A percentile compares a stretch with the other conserved stretches of the same genome.
Evolutionary conservation across 2,797 vertebrate species (phyloP).

Genomic region (Jordanella pulchra): DNA sequence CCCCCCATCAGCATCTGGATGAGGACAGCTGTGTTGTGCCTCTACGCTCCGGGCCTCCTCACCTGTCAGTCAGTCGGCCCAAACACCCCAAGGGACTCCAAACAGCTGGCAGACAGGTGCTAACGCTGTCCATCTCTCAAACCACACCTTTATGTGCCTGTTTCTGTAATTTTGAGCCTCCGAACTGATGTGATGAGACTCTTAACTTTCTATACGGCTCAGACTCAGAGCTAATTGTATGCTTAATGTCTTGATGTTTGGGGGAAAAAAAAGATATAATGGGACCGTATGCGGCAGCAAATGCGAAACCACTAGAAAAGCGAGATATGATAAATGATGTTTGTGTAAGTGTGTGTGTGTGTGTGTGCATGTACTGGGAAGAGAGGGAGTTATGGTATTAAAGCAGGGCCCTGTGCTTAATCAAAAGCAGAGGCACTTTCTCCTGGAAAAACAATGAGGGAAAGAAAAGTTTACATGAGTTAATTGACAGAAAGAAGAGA

Average conservation of each 20-base stretch:
- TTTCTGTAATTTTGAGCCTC: conserved; percentile 24
- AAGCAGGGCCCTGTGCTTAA: conserved; percentile 63
- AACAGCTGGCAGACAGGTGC: conserved; percentile 80
- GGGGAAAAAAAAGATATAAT: conserved; percentile 25
- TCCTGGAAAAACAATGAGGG: conserved; percentile 75
- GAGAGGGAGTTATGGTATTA: conserved; percentile 50
- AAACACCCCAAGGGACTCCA: conserved; percentile 81
- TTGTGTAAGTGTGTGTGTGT: conserved; percentile 34
- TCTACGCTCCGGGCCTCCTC: conserved; percentile 67
- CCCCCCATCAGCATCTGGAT: conserved; percentile 68
- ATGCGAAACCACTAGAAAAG: conserved; percentile 42
- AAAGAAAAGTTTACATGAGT: conserved; percentile 78
- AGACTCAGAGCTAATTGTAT: conserved; percentile 29
- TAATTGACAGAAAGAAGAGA: conserved; percentile 69
- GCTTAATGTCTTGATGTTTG: conserved; percentile 20
- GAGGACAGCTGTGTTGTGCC: conserved; percentile 74
- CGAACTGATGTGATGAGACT: conserved; percentile 26
- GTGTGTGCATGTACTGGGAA: neutral
- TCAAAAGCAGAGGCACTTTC: conserved; percentile 77
- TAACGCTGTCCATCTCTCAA: conserved; percentile 56
- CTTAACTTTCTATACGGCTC: conserved; percentile 13
- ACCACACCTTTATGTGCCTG: conserved; percentile 47
- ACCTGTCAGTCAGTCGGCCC: conserved; percentile 73
- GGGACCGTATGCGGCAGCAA: conserved; percentile 38
- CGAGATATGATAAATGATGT: conserved; percentile 46